Percentiles rank a stretch among this genome's conserved stretches.
These are phyloP conservation scores for Muscicapa adusta DNA, from an alignment of 2,113 vertebrate species.

Conservation along the genomic window DNA sequence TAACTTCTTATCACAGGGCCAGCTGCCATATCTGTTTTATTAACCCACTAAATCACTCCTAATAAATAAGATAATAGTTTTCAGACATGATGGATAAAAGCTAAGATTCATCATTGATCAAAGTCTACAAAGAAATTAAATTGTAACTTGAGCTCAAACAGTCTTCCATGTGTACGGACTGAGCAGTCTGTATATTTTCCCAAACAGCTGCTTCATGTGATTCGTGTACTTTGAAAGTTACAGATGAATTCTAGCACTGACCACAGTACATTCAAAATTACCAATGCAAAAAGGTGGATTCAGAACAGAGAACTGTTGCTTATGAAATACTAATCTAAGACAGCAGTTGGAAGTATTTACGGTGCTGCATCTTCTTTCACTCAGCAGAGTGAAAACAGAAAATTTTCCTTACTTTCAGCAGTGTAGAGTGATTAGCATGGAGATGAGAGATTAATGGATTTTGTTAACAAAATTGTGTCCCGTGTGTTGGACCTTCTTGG, in stretches of 20 bases:
- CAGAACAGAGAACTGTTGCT: background rate
- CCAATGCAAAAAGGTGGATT: background rate
- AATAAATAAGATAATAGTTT: constrained; percentile 82
- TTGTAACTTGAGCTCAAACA: constrained; percentile 69
- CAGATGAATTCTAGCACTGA: background rate
- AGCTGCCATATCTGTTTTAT: constrained; percentile 83
- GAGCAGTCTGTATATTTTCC: background rate
- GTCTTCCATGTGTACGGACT: background rate
- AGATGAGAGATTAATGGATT: background rate
- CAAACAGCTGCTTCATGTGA: background rate
- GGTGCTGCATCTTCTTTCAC: background rate
- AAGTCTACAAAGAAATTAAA: constrained; percentile 77
- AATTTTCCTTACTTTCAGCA: background rate
- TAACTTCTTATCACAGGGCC: constrained; percentile 75
- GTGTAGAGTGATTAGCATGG: background rate
- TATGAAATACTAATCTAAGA: background rate
- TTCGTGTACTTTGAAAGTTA: background rate
- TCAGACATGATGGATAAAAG: constrained; percentile 72
- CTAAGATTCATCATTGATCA: constrained; percentile 70
- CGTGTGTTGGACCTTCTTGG: background rate
- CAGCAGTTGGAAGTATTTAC: background rate
- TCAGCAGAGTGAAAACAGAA: background rate
- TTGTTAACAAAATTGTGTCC: background rate
- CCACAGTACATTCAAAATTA: background rate
- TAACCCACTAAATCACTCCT: constrained; percentile 80